Evolutionary conservation across 2,797 vertebrate species (phyloP), one percentile per base, ranked within the genome.

Genomic region (Ambastaia sidthimunki): DNA sequence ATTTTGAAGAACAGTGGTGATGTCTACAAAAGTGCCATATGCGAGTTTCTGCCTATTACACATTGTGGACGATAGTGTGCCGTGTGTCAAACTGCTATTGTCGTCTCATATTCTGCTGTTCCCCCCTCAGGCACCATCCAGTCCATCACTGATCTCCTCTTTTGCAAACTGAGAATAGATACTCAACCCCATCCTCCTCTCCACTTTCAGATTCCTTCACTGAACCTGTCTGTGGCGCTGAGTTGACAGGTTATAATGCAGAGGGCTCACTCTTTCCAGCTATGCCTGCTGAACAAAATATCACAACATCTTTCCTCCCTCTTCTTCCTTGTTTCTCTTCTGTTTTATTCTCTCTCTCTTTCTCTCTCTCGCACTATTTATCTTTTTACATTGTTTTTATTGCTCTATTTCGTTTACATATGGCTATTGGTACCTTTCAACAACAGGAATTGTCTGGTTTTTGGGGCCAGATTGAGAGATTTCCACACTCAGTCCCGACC

Each of bases 221-320:
- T 77, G 68, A 65, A 55, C 60, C 28, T 21, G 11, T 74, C 60
- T 15, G 60, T 31, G 69, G 63, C 28, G 23, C 66, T 50, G 48
- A 85, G 76, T 82, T 75, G 77, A 74, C 70, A 76, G 80, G 52
- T 74, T 76, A 82, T 76, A 47, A 60, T 21, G 67, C 57, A 83
- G 85, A 91, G 88, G 88, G 85, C 88, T 88, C 82, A 88, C 86
- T 83, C 81, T 82, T 74, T 34, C 55, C 74, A 55, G 25, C 82
- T 87, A 86, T 84, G 86, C 81, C 81, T 89, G 85, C 86, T 83
- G 81, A 88, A 87, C 84, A 68, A 88, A 91, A 89, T 87, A 90
- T 90, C 84, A 91, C 89, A 44, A 9, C 41, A 90, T 92, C 90
- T 91, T 90, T 90, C 92, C 89, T 21, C 52, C 4, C 34, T 25